Evolutionary conservation across 1,140 invertebrate species (phyloP), one percentile per base, ranked within the genome.

Genomic region (Amyelois transitella): DNA sequence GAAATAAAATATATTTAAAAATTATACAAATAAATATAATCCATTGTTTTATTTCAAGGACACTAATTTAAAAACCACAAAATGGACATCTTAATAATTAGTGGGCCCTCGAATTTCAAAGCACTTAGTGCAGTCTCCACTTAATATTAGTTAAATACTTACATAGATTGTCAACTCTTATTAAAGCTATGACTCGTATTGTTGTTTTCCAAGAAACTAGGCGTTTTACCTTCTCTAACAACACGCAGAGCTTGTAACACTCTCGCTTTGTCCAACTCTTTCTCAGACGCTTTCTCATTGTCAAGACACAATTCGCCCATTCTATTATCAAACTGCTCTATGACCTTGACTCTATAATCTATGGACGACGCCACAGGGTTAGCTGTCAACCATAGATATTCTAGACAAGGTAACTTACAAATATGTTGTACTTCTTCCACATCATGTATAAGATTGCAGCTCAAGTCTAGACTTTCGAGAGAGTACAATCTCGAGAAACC

Each of bases 331-430:
- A 98, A 97, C 52, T 93, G 91, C 66, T 96, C 94, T 51, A 99
- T 89, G 0, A 97, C 94, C 77, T 96, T 96, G 0, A 96, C 94
- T 72, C 97, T 91, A 81, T 98, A 99, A 87, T 99, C 97, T 63
- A 95, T 90, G 28, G 93, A 91, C 2, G 93, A 85, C 0, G 96
- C 95, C 0, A 99, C 93, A 28, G 96, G 95, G 89, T 99, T 99
- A 0, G 95, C 96, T 12, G 94, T 95, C 12, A 99, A 86, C 67
- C 93, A 91, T 6, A 99, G 84, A 79, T 94, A 92, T 75, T 98
- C 96, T 50, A 99, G 86, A 76, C 96, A 95, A 0, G 96, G 96
- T 8, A 99, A 83, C 61, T 91, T 90, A 18, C 94, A 92, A 17
- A 98, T 90, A 79, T 94, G 88, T 51, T 93, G 91, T 0, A 98